A percentile compares a stretch with the other conserved stretches of the same genome.
Evolutionary conservation across 2,888 invertebrate species (phyloP).

Genomic region (Caenorhabditis becei): DNA sequence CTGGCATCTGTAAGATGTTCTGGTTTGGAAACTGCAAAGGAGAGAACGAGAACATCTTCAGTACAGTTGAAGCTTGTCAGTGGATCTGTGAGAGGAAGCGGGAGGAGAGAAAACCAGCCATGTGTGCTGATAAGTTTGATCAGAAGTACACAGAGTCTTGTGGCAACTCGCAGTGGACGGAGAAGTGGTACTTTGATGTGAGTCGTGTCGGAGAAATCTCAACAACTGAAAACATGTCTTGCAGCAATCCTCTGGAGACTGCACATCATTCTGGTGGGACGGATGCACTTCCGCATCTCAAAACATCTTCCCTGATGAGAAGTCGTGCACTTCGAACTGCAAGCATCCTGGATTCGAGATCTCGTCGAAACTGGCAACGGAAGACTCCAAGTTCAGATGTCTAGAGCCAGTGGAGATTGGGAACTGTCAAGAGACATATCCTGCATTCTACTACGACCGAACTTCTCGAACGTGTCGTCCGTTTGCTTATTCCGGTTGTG

Average conservation of each 20-base stretch:
- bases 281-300: conserved; percentile 74
- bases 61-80: conserved; percentile 75
- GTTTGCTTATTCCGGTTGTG: conserved; percentile 78
- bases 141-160: conserved; percentile 75
- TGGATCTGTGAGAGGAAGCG: conserved; percentile 79
- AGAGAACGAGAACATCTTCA: conserved; percentile 76
- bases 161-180: conserved; percentile 74
- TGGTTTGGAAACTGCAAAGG: conserved; percentile 80
- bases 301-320: conserved; percentile 76
- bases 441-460: conserved; percentile 71
- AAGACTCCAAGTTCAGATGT: conserved; percentile 70
- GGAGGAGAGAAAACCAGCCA: conserved; percentile 70
- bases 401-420: conserved; percentile 74
- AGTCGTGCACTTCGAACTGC: conserved; percentile 67
- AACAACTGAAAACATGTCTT: too few species aligned
- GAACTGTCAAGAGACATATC: conserved; percentile 73
- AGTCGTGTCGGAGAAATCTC: conserved; percentile 1
- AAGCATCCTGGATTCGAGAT: conserved; percentile 66
- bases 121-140: conserved; percentile 78
- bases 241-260: conserved; percentile 73
- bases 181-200: conserved; percentile 74
- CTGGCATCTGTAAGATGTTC: conserved; percentile 76
- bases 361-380: conserved; percentile 59
- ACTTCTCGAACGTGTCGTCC: conserved; percentile 70
- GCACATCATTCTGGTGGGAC: conserved; percentile 78